Conservation (phyloP, 2,888 invertebrate genomes). For the Strigamia maritima region DNA sequence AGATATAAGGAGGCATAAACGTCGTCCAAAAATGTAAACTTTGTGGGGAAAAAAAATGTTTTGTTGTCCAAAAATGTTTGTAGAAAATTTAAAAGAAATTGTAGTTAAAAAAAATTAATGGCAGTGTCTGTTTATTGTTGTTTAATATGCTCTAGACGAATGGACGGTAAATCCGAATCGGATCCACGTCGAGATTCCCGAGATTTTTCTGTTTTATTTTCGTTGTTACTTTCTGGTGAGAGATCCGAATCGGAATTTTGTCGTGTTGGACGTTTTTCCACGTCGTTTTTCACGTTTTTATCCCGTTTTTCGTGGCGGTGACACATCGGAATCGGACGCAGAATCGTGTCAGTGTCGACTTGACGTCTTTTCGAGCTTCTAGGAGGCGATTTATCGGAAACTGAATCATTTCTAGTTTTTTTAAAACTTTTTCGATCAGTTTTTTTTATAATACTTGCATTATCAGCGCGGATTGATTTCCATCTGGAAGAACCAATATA, state of each 20-base stretch:
- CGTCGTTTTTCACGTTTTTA: too few relatives aligned
- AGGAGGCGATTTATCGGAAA: conserved; percentile 35
- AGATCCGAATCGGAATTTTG: conserved; percentile 31
- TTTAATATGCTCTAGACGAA: too few relatives aligned
- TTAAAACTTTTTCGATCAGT: background rate
- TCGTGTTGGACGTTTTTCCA: background rate
- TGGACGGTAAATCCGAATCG: conserved; percentile 41
- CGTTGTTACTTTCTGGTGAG: background rate
- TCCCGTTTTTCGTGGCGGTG: background rate
- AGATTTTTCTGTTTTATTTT: background rate
- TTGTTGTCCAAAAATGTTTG: too few relatives aligned
- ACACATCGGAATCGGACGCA: background rate
- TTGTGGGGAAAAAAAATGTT: too few relatives aligned
- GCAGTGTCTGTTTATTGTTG: too few relatives aligned
- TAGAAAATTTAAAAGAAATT: too few relatives aligned
- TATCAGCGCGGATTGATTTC: conserved; percentile 40
- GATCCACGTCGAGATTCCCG: background rate
- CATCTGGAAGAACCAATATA: conserved; percentile 47
- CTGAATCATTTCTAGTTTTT: conserved; percentile 39
- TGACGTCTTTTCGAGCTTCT: conserved; percentile 42
- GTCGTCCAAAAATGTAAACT: too few relatives aligned
- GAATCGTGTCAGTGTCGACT: conserved; percentile 27
- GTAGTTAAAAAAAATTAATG: too few relatives aligned
- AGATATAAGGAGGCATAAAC: too few relatives aligned
- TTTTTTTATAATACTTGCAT: background rate